Evolutionary conservation across 2,888 invertebrate genomes (phyloP), one percentile per base, ranked within the genome.

Genomic region (Leptopilina syphax): DNA sequence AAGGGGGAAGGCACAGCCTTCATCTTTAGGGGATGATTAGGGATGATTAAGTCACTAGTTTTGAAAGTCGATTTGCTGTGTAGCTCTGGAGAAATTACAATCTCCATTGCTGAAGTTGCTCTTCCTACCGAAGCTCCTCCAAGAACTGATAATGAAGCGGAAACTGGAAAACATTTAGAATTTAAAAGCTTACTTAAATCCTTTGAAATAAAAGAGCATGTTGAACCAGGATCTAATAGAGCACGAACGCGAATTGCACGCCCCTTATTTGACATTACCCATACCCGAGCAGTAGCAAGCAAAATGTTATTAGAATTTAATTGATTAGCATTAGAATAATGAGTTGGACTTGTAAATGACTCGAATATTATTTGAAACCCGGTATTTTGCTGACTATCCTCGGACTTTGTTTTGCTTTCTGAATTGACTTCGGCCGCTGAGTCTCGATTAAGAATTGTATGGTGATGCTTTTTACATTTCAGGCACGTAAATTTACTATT

Each of bases 21-120:
- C 80, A 54, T 83, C 81, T 12, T 68, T 10, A 79, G 78, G 1
- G 67, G 24, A 3, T 78, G 76, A 18, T 54, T 54, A 4, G 41
- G 41, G 3, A 41, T 41, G 6, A 44, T 8, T 7, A 44, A 8
- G 8, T 1, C 44, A 44, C 8, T 57, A 57, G 57, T 57, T 57
- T 57, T 57, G 10, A 57, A 57, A 9, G 10, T 57, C 57, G 57
- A 12, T 57, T 57, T 8, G 10, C 57, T 4, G 10, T 57, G 8
- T 57, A 12, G 10, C 8, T 10, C 57, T 10, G 57, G 57, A 7
- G 57, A 57, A 57, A 57, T 57, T 57, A 9, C 57, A 12, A 57
- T 13, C 10, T 57, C 57, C 10, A 57, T 57, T 57, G 57, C 13
- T 10, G 57, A 57, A 57, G 8, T 57, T 10, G 57, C 57, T 57